phyloP scores from a whole-genome alignment of 2,113 vertebrate genomes.

The Zosterops japonicus region DNA sequence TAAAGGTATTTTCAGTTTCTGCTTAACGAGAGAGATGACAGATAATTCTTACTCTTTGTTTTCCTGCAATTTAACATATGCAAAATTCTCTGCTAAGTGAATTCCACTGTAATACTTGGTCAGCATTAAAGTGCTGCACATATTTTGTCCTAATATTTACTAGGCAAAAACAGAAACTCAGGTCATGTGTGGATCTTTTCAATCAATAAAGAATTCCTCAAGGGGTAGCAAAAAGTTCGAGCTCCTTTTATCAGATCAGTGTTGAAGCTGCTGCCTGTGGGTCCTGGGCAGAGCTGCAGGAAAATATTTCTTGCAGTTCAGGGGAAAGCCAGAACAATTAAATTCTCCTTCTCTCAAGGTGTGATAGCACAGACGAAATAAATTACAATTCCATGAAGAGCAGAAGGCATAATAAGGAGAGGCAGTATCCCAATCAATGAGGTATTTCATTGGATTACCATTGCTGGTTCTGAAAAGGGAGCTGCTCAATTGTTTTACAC shows the following conservation, averaged over 20 bases:
- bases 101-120: not conserved
- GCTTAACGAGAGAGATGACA: not conserved
- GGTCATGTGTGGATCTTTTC: not conserved
- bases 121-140: not conserved
- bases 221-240: not conserved
- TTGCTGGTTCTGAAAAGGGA: not conserved
- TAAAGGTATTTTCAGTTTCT: constrained; percentile 1
- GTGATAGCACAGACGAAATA: not conserved
- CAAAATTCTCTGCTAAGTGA: not conserved
- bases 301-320: not conserved
- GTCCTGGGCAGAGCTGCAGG: not conserved
- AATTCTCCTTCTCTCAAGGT: not conserved
- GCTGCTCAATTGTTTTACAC: not conserved
- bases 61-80: not conserved
- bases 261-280: not conserved
- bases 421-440: not conserved
- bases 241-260: not conserved
- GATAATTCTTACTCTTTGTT: not conserved
- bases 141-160: not conserved
- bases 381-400: not conserved
- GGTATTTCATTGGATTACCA: not conserved
- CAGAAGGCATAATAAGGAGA: not conserved
- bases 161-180: not conserved
- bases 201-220: not conserved
- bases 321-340: not conserved